Evolutionary conservation across 2,113 vertebrate genomes (phyloP).

Genomic region (Drymodes brunneopygia): DNA sequence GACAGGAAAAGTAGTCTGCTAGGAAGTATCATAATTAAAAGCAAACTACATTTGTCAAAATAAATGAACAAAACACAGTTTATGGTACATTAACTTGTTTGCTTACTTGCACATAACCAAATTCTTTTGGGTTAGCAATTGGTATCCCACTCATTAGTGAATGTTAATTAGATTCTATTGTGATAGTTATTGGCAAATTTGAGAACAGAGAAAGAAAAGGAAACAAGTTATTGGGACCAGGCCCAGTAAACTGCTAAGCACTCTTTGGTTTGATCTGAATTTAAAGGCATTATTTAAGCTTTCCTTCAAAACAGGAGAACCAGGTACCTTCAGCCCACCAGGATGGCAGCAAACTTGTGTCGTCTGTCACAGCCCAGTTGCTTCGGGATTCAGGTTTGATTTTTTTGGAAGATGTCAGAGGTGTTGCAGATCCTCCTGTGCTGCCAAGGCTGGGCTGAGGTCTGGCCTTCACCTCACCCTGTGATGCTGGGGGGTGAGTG

Average conservation of each 20-base stretch:
- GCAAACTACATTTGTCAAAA: constrained; percentile 44
- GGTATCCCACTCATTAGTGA: constrained; percentile 38
- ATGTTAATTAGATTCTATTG: constrained; percentile 30
- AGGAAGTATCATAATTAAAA: constrained; percentile 26
- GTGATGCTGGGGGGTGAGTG: rapidly evolving
- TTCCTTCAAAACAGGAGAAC: not conserved
- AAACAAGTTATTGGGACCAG: not conserved
- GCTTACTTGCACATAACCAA: constrained; percentile 25
- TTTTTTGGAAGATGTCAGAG: not conserved
- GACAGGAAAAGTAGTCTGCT: not conserved
- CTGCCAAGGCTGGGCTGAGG: rapidly evolving
- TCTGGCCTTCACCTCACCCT: not conserved
- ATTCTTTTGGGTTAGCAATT: constrained; percentile 19
- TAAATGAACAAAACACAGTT: constrained; percentile 19
- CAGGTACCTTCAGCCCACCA: not conserved
- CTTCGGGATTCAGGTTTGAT: not conserved
- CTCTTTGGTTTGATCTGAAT: not conserved
- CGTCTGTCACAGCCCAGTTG: not conserved
- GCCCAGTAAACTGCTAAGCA: not conserved
- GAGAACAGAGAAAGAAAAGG: not conserved
- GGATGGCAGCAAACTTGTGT: not conserved
- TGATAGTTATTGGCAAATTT: not conserved
- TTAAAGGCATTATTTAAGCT: not conserved
- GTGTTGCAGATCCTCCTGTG: not conserved
- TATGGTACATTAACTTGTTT: constrained; percentile 48